Evolutionary conservation across 2,113 vertebrate species (phyloP), one percentile per base, ranked within the genome.

Genomic region (Eretmodus cyanostictus): DNA sequence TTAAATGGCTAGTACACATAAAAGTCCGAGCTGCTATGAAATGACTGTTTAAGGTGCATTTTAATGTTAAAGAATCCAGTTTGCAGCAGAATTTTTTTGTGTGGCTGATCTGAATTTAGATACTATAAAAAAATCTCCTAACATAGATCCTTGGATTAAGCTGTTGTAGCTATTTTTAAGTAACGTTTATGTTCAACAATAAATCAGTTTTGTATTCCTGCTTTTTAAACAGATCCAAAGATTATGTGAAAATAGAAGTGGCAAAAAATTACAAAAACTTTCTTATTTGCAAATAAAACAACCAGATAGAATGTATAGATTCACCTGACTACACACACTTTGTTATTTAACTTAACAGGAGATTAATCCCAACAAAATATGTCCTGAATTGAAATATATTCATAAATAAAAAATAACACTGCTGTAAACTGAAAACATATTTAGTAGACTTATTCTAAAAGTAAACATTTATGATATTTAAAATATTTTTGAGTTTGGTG

Each of bases 361-460:
- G 0, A 59, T 31, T 59, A 59, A 59, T 31, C 8, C 27, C 0
- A 31, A 17, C 14, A 31, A 31, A 59, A 31, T 17, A 59, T 59
- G 57, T 17, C 57, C 57, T 59, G 57, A 59, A 59, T 59, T 31
- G 31, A 4, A 59, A 59, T 59, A 59, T 59, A 9, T 59, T 31
- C 2, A 59, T 59, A 6, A 59, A 59, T 31, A 59, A 59, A 59
- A 59, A 59, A 1, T 6, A 59, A 59, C 5, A 59, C 1, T 0
- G 55, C 8, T 59, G 1, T 59, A 59, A 59, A 59, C 27, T 6
- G 8, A 17, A 17, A 59, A 31, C 57, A 59, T 59, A 59, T 59
- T 0, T 59, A 59, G 57, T 4, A 17, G 57, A 59, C 57, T 59
- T 59, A 0, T 59, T 0, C 55, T 31, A 0, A 59, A 59, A 59